A percentile compares a stretch with the other conserved stretches of the same genome.
Conservation (phyloP, 2,888 invertebrate species). For the Tenthredo scrophulariae region DNA sequence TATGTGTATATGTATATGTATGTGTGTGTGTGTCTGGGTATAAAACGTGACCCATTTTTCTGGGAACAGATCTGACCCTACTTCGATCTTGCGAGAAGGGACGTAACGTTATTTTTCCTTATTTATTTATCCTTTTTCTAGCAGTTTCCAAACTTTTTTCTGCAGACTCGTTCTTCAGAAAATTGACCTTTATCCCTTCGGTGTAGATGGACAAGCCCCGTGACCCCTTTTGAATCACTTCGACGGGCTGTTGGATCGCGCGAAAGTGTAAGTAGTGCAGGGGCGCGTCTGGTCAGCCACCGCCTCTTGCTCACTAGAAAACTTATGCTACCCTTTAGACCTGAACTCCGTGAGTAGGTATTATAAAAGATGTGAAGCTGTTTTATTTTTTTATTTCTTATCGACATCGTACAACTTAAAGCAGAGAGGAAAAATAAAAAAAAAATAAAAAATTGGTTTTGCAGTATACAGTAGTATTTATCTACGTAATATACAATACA, state of each 20-base stretch:
- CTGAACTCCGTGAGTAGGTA: not conserved
- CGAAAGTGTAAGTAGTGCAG: slow-evolving; percentile 33
- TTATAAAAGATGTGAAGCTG: not conserved
- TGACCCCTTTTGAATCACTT: slow-evolving; percentile 32
- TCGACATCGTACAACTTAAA: not conserved
- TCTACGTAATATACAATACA: not conserved
- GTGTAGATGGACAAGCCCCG: slow-evolving; percentile 14
- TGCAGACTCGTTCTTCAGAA: not conserved
- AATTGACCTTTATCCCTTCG: slow-evolving; percentile 37
- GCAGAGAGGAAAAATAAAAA: not conserved
- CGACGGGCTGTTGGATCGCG: not conserved
- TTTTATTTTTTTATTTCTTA: not conserved
- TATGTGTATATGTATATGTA: not conserved
- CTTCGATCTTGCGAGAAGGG: not conserved
- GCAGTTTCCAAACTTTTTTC: not conserved
- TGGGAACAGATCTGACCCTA: slow-evolving; percentile 26
- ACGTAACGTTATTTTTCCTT: slow-evolving; percentile 24
- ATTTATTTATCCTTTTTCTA: slow-evolving; percentile 20
- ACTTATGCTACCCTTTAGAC: not conserved
- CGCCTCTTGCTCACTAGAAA: slow-evolving; percentile 9
- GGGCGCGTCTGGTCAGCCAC: slow-evolving; percentile 43
- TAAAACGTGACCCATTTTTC: not conserved
- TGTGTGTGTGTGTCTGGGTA: not conserved
- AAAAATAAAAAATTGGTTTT: not conserved
- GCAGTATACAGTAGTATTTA: not conserved